Base-by-base conservation (phyloP, 2,113 vertebrate species). In the Eudyptes chrysolophus region DNA sequence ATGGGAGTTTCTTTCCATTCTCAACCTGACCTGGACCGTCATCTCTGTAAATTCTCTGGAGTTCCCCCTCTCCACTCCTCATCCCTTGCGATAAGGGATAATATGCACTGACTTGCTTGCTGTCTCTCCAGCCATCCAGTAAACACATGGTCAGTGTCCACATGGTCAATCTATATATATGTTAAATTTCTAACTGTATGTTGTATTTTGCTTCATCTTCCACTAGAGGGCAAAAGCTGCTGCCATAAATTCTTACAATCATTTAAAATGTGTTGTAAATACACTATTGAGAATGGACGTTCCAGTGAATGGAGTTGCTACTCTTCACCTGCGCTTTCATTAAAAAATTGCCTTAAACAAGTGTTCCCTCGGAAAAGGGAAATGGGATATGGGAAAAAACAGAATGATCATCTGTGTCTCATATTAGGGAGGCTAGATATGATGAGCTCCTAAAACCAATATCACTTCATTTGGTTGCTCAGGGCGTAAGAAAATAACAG, bases 191-290 rank as follows among this genome's bases (percentile, higher is more conserved):
- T 62, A 60, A 52, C 57, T 25, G 6, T 40, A 17, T 44, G 24
- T 74, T 82, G 79, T 64, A 60, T 77, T 97, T 85, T 78, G 13
- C 52, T 65, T 48, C 25, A 6, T 86, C 76, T 86, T 92, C 93
- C 94, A 89, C 89, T 92, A 97, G 96, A 97, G 97, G 97, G 96
- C 93, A 89, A 95, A 94, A 84, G 20, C 10, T 7, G 1, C 24
- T 69, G 51, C 22, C 16, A 48, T 27, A 80, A 77, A n/a, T 79
- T 74, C 51, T 66, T 70, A 4, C 7, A 26, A 22, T 19, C 24
- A 21, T 89, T 80, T 70, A 20, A 76, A 82, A 42, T 30, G 20
- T 3, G 4, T 80, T 62, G 46, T 34, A 72, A 82, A 61, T 40
- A 46, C 3, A 18, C 9, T 26, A 2, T 10, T 72, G 74, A 58